A percentile compares a stretch with the other conserved stretches of the same genome.
These are phyloP conservation scores for Lasioglossum calceatum DNA, from an alignment of 2,888 invertebrate species.

Conservation along the genomic window DNA sequence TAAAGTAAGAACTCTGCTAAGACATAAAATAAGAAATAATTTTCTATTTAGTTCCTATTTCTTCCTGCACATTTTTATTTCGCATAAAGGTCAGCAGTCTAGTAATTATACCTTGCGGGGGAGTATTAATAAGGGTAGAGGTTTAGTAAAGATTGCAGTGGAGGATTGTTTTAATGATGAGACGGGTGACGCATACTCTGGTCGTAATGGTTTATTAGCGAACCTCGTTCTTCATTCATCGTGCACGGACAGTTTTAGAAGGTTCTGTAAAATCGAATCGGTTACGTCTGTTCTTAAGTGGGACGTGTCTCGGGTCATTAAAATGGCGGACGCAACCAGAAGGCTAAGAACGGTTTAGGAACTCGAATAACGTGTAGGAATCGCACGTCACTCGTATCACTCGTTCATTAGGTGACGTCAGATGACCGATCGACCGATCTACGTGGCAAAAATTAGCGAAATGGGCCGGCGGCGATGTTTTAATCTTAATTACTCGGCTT, in stretches of 20 bases:
- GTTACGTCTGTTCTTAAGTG: not conserved
- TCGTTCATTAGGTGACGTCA: constrained; percentile 36
- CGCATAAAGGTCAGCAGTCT: no score
- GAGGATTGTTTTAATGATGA: not conserved
- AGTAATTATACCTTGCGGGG: no score
- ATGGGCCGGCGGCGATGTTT: constrained; percentile 8
- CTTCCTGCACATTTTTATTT: no score
- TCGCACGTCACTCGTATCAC: not conserved
- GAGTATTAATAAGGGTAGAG: no score
- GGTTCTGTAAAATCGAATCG: not conserved
- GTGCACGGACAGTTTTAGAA: not conserved
- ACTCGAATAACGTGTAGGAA: not conserved
- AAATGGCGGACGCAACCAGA: not conserved
- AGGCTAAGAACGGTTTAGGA: not conserved
- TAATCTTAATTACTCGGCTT: constrained; percentile 32
- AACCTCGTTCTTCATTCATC: not conserved
- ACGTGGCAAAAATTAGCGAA: constrained; percentile 43
- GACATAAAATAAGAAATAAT: no score
- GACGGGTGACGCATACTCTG: not conserved
- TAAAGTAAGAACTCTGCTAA: no score
- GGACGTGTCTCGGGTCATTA: not conserved
- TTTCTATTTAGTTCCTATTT: no score
- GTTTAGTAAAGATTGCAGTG: not conserved
- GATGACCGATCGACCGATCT: constrained; percentile 35
- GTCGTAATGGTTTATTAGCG: not conserved